Evolutionary conservation across 2,888 invertebrate species (phyloP).

Genomic region (Nemurella pictetii): DNA sequence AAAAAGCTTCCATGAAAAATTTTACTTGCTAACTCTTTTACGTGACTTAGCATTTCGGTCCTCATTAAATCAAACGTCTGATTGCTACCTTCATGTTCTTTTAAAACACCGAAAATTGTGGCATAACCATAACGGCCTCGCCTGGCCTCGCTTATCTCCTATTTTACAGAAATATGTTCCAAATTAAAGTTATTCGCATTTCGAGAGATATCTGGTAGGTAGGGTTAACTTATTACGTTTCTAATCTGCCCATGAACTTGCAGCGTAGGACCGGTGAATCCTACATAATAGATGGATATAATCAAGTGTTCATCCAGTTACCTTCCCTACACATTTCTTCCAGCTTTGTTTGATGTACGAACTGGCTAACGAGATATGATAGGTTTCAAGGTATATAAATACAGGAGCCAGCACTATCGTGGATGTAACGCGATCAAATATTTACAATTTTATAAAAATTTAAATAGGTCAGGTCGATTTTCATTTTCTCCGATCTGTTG

Average conservation of each 20-base stretch:
- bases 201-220: not conserved
- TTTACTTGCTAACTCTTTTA: no score
- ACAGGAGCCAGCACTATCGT: not conserved
- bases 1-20: no score
- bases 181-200: not conserved
- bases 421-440: conserved; percentile 14
- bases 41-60: no score
- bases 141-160: no score
- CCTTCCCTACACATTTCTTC: not conserved
- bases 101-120: no score
- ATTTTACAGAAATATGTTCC: not conserved
- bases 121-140: no score
- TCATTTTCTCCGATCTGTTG: conserved; percentile 8
- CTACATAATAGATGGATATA: not conserved
- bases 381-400: not conserved
- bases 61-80: no score
- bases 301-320: not conserved
- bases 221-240: not conserved
- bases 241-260: not conserved
- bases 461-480: conserved; percentile 2
- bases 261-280: not conserved
- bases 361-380: conserved; percentile 19
- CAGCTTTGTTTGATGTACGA: conserved; percentile 17
- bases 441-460: conserved; percentile 18
- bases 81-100: no score